These are phyloP conservation scores for Vandiemenella viatica DNA, from an alignment of 2,888 invertebrate species.

Conservation along the genomic window DNA sequence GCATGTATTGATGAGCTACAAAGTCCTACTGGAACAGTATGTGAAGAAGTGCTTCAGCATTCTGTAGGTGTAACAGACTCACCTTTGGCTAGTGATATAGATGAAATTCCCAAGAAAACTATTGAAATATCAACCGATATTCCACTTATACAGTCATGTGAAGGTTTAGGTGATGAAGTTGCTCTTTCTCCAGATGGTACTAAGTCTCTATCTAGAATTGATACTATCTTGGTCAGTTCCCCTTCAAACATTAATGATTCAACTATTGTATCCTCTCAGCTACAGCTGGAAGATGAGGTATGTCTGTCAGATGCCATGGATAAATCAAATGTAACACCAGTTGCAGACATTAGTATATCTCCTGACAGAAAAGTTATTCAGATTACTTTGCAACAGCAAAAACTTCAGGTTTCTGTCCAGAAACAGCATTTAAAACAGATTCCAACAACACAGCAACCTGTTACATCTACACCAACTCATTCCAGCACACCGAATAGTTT, in stretches of 20 bases:
- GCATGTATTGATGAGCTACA: slow-evolving; percentile 24
- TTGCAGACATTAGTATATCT: slow-evolving; percentile 2
- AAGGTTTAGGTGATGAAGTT: slow-evolving; percentile 7
- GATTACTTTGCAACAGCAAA: slow-evolving; percentile 7
- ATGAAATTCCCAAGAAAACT: slow-evolving; percentile 5
- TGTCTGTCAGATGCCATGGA: background rate
- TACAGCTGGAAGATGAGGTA: slow-evolving; percentile 5
- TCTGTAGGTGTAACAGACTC: slow-evolving; percentile 2
- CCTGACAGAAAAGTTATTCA: slow-evolving; percentile 8
- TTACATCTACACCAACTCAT: slow-evolving; percentile 15
- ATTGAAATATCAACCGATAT: slow-evolving; percentile 1
- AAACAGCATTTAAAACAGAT: slow-evolving; percentile 6
- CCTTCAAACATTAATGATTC: slow-evolving; percentile 7
- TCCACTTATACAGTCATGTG: slow-evolving; percentile 2
- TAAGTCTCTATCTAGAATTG: slow-evolving; percentile 5
- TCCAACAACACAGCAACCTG: slow-evolving; percentile 14
- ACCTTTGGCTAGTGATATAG: slow-evolving; percentile 7
- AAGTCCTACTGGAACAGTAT: slow-evolving; percentile 6
- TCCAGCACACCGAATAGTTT: slow-evolving; percentile 7
- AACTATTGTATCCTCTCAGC: slow-evolving; percentile 1
- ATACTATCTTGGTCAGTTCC: slow-evolving; percentile 4
- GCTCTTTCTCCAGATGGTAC: slow-evolving; percentile 8
- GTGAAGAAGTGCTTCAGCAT: slow-evolving; percentile 2
- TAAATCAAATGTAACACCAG: background rate
- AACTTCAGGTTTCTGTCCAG: slow-evolving; percentile 2